Evolutionary conservation across 2,797 vertebrate species (phyloP).

Genomic region (Orientallactaga sibirica): DNA sequence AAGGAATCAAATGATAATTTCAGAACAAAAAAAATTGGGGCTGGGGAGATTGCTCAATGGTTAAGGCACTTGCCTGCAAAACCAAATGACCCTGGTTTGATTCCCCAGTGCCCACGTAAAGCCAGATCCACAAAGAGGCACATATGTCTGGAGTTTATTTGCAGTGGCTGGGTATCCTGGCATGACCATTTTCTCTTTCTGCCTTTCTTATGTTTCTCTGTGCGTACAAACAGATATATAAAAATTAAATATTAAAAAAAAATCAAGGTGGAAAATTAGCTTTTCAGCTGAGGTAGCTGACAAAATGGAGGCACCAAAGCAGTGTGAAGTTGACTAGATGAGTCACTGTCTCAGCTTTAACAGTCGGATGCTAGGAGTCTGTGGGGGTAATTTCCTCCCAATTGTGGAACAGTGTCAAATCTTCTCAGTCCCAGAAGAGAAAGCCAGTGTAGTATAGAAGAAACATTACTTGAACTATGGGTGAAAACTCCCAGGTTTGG

Average conservation of each 20-base stretch:
- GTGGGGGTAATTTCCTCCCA: neutral
- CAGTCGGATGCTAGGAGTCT: neutral
- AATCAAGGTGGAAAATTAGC: neutral
- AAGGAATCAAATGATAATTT: constrained; percentile 14
- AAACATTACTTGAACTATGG: neutral
- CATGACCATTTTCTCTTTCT: too few relatives aligned
- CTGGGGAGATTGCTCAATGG: too few relatives aligned
- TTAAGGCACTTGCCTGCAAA: too few relatives aligned
- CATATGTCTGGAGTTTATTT: too few relatives aligned
- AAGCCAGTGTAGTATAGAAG: neutral
- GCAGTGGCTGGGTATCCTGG: too few relatives aligned
- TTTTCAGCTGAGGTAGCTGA: neutral
- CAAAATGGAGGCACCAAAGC: neutral
- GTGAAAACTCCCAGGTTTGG: neutral
- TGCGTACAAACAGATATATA: too few relatives aligned
- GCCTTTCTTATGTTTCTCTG: too few relatives aligned
- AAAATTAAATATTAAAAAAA: neutral
- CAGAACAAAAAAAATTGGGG: neutral
- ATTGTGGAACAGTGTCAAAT: neutral
- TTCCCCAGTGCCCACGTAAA: too few relatives aligned
- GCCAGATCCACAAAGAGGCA: too few relatives aligned
- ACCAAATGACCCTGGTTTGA: too few relatives aligned
- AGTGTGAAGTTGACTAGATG: neutral
- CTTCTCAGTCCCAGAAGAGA: neutral
- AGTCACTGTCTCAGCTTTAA: neutral